Percentiles rank a stretch among this genome's conserved stretches.
These are phyloP conservation scores for Tetragnatha versicolor DNA, from an alignment of 1,140 invertebrate species.

Conservation along the genomic window DNA sequence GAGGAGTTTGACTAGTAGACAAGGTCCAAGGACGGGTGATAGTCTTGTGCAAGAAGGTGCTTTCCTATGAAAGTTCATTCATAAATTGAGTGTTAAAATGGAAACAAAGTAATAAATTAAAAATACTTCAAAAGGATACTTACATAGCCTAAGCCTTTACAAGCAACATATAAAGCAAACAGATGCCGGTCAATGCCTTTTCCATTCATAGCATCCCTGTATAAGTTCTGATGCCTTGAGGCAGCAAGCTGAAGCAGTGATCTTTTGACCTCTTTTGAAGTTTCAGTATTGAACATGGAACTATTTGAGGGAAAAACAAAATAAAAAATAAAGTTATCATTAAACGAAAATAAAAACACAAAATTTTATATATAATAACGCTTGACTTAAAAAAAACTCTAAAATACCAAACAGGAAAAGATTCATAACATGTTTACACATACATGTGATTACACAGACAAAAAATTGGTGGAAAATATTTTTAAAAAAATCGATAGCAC, in stretches of 20 bases:
- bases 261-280: constrained; percentile 58
- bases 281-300: constrained; percentile 62
- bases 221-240: constrained; percentile 63
- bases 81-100: not conserved
- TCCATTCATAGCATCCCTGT: constrained; percentile 66
- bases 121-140: constrained; percentile 55
- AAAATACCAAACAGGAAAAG: no score
- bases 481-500: no score
- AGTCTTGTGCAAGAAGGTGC: constrained; percentile 66
- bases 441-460: no score
- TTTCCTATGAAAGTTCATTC: constrained; percentile 61
- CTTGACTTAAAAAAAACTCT: no score
- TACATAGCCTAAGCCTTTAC: constrained; percentile 67
- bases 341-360: constrained; percentile 1
- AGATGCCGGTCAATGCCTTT: constrained; percentile 68
- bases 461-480: no score
- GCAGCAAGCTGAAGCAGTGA: constrained; percentile 60
- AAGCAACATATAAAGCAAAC: constrained; percentile 69
- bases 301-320: constrained; percentile 58
- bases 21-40: constrained; percentile 67
- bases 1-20: constrained; percentile 69
- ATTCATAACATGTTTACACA: no score
- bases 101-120: not conserved
- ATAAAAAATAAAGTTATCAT: not conserved
- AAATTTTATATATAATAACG: no score